Base-by-base conservation (phyloP, 2,888 invertebrate species). In the Synanthedon tipuliformis region DNA sequence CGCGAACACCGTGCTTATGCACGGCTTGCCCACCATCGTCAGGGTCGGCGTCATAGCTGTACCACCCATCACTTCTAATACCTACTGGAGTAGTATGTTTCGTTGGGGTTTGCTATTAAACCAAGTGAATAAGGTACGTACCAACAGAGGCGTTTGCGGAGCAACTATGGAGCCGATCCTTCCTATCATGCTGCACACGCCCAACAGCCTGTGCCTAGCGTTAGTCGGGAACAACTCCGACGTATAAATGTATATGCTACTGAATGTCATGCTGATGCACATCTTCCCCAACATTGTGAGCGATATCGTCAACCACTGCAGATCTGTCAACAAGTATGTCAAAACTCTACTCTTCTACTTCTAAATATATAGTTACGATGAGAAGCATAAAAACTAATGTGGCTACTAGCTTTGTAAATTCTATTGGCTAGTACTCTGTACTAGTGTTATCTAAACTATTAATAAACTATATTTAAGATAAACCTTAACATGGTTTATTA, bases 71-170 rank as follows among this genome's bases (percentile, higher is more conserved):
- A 34, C 3, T 34, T n/a, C n/a, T 34, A 34, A 10, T 34, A 34
- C 8, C 34, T 34, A 34, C 34, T 34, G 34, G 34, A 34, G 34
- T n/a, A n/a, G n/a, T n/a, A n/a, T n/a, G n/a, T 1, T 8, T n/a
- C 45, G 45, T n/a, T 8, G 48, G 3, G 48, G 48, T n/a, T 45
- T 45, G 5, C 23, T 34, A 8, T 34, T 3, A 10, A 34, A 10
- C 10, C 34, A 34, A 34, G 34, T 34, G 10, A 34, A 8, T 34
- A 10, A 41, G 2, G 12, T 57, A 70, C 74, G 61, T 18, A 92
- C 92, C 85, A 92, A 65, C 50, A 92, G 73, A 1, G 92, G 92
- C 12, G 91, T 91, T 72, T 92, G 92, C 12, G 92, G 92, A 1
- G 92, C 90, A 27, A 91, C 71, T 65, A 92, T 88, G 3, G 90